A percentile compares a stretch with the other conserved stretches of the same genome.
Conservation (phyloP, 30 jellyfish, hydroid and myxozoan genomes). For the Cassiopea andromeda region DNA sequence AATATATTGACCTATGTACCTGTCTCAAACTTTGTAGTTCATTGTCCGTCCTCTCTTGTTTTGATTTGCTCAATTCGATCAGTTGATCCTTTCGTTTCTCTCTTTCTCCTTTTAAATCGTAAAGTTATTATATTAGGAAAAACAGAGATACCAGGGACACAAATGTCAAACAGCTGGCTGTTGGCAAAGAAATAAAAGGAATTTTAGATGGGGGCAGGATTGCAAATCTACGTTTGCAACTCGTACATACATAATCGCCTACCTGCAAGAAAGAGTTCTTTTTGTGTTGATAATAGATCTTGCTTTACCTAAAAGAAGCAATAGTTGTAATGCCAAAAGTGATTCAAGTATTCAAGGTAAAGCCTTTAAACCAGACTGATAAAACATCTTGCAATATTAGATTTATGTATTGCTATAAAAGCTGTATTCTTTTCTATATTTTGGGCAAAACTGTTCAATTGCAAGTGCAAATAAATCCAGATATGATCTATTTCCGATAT, state of each 20-base stretch:
- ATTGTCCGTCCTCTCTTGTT: conserved; percentile 92
- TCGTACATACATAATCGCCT: too few relatives aligned
- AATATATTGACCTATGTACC: conserved; percentile 63
- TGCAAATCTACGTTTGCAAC: too few relatives aligned
- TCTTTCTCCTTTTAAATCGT: conserved; percentile 75
- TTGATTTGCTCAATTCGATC: conserved; percentile 85
- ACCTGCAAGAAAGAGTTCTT: conserved; percentile 95
- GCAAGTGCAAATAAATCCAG: too few relatives aligned
- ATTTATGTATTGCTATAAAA: too few relatives aligned
- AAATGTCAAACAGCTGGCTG: background rate
- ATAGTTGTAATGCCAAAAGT: background rate
- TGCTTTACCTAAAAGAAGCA: conserved; percentile 75
- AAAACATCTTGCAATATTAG: too few relatives aligned
- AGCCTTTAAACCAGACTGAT: too few relatives aligned
- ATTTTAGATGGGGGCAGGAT: too few relatives aligned
- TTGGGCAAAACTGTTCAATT: too few relatives aligned
- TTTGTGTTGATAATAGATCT: conserved; percentile 81
- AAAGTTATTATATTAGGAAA: background rate
- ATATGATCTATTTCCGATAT: too few relatives aligned
- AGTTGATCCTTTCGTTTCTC: conserved; percentile 94
- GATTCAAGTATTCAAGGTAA: too few relatives aligned
- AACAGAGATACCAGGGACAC: background rate
- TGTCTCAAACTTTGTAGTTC: conserved; percentile 88
- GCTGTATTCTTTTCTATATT: too few relatives aligned
- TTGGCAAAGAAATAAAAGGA: too few relatives aligned